Conservation (phyloP, 2,113 vertebrate species). For the Gadus macrocephalus region DNA sequence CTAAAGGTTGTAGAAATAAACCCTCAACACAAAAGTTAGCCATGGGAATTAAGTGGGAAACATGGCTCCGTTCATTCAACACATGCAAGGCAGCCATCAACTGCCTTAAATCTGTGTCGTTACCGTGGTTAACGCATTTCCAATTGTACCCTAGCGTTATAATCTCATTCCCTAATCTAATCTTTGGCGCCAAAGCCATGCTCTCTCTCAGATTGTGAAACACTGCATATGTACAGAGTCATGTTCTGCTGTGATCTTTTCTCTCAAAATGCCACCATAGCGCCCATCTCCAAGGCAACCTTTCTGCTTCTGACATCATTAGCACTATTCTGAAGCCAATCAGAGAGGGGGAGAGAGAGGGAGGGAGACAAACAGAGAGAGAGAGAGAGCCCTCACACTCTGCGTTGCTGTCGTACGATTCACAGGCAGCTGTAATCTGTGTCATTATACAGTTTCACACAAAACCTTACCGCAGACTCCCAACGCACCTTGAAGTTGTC, state of each 20-base stretch:
- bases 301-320: constrained; percentile 68
- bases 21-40: no score
- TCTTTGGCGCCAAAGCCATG: constrained; percentile 19
- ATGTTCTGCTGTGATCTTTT: constrained; percentile 41
- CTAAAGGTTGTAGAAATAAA: no score
- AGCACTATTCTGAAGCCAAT: constrained; percentile 52
- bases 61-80: no score
- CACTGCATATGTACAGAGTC: constrained; percentile 25
- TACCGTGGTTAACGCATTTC: no score
- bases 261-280: constrained; percentile 64
- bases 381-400: constrained; percentile 49
- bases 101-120: no score
- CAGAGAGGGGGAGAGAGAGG: constrained; percentile 6
- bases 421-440: constrained; percentile 44
- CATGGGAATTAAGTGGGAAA: no score
- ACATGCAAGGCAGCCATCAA: no score
- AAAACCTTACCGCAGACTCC: not conserved
- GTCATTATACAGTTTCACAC: constrained; percentile 27
- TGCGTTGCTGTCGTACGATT: constrained; percentile 55
- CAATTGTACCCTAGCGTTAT: no score
- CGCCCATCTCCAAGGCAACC: constrained; percentile 68
- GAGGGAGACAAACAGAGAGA: constrained; percentile 6
- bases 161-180: no score
- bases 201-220: constrained; percentile 28
- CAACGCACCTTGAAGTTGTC: not conserved